Conservation (phyloP, 2,888 invertebrate species). For the Macrophya alboannulata region DNA sequence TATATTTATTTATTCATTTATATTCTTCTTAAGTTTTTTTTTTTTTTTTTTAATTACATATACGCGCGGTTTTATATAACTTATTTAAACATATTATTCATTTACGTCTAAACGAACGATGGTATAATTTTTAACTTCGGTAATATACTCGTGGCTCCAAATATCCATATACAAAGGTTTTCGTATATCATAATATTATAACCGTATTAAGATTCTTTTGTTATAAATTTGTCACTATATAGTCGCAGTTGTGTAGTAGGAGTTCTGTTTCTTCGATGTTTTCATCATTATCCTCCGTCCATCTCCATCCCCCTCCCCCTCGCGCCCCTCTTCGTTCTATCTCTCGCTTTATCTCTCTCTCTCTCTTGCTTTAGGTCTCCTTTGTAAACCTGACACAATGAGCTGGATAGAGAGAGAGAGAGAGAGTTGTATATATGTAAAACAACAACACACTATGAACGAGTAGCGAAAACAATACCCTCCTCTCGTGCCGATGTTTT, state of each 20-base stretch:
- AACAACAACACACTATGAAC: conserved; percentile 4
- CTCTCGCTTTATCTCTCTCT: not conserved
- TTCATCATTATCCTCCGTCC: conserved; percentile 2
- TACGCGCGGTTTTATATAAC: too few relatives aligned
- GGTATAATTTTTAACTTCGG: too few relatives aligned
- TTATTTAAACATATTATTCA: too few relatives aligned
- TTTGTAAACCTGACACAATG: not conserved
- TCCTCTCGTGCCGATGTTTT: not conserved
- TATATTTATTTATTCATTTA: not conserved
- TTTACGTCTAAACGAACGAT: not conserved
- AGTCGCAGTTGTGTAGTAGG: not conserved
- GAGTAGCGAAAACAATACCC: conserved; percentile 9
- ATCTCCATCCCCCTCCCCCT: not conserved
- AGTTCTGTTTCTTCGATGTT: not conserved
- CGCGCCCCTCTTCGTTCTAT: not conserved
- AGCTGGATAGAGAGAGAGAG: not conserved
- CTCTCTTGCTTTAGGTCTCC: not conserved
- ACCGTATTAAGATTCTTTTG: conserved; percentile 35
- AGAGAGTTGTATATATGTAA: not conserved
- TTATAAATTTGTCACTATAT: conserved; percentile 7
- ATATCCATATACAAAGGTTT: not conserved
- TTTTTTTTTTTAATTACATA: too few relatives aligned
- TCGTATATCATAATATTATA: too few relatives aligned
- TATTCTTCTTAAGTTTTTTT: too few relatives aligned
- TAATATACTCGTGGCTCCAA: too few relatives aligned